Percentiles rank a stretch among this genome's conserved stretches.
Evolutionary conservation across 1,140 invertebrate species (phyloP).

Genomic region (Psix sp.): DNA sequence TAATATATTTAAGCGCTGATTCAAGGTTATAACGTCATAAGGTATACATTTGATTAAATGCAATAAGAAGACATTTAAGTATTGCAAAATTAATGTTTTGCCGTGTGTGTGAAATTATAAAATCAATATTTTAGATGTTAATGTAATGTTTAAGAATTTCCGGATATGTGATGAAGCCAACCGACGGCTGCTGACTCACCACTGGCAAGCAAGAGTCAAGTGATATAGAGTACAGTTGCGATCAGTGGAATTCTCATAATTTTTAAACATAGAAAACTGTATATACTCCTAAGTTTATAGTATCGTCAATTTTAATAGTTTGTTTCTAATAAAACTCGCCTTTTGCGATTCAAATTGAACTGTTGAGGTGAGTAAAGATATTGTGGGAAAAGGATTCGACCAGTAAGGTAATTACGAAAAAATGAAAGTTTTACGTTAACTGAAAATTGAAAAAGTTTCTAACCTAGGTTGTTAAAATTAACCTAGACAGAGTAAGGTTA

Average conservation of each 20-base stretch:
- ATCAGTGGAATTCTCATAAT: slow-evolving; percentile 12
- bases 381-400: slow-evolving; percentile 2
- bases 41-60: no score
- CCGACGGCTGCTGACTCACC: slow-evolving; percentile 67
- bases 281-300: slow-evolving; percentile 29
- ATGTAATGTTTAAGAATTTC: slow-evolving; percentile 62
- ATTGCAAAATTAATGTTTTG: slow-evolving; percentile 30
- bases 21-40: no score
- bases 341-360: slow-evolving; percentile 31
- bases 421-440: no score
- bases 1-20: no score
- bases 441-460: no score
- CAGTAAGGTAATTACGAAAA: no score
- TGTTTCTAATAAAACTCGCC: slow-evolving; percentile 19
- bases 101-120: slow-evolving; percentile 18
- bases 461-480: no score
- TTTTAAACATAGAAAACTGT: slow-evolving; percentile 22
- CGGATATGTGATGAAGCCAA: slow-evolving; percentile 61
- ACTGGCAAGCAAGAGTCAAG: slow-evolving; percentile 36
- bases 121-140: slow-evolving; percentile 38
- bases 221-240: slow-evolving; percentile 24
- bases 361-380: not conserved
- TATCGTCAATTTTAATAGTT: slow-evolving; percentile 37
- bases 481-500: no score
- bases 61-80: no score